phyloP scores from a whole-genome alignment of 2,113 vertebrate species.

The Python bivittatus region DNA sequence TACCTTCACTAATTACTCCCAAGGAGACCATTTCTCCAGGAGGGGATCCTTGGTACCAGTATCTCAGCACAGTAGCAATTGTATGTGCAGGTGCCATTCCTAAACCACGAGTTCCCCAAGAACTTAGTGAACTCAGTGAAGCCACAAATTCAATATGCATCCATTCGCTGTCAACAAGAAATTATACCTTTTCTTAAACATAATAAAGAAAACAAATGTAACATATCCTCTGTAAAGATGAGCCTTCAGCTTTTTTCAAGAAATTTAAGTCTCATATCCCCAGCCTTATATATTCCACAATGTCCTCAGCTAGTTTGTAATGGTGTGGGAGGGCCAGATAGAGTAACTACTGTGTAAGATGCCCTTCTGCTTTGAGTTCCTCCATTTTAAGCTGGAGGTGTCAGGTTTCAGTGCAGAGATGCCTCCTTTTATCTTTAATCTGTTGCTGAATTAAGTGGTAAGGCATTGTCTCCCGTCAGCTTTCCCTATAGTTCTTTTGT shows the following conservation, averaged over 20 bases:
- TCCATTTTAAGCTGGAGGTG: neutral
- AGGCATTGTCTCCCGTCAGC: neutral
- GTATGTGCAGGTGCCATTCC: conserved; percentile 77
- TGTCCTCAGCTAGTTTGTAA: neutral
- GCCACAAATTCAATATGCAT: conserved; percentile 74
- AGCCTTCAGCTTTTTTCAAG: neutral
- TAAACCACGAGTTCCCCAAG: conserved; percentile 29
- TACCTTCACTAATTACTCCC: conserved; percentile 83
- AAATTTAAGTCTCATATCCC: neutral
- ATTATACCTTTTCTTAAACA: neutral
- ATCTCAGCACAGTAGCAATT: conserved; percentile 74
- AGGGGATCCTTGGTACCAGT: conserved; percentile 78
- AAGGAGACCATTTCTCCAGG: conserved; percentile 80
- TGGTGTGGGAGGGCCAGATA: neutral
- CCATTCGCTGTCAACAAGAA: conserved; percentile 77
- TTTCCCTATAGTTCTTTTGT: neutral
- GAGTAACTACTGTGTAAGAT: neutral
- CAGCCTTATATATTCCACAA: neutral
- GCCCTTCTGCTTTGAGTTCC: neutral
- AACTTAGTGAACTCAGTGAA: conserved; percentile 51
- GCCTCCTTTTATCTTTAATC: neutral
- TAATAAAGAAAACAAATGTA: neutral
- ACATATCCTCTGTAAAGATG: neutral
- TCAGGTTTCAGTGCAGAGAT: neutral
- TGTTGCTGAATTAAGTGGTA: neutral